phyloP scores from a whole-genome alignment of 1,140 invertebrate species.

The Meloidogyne hapla region DNA sequence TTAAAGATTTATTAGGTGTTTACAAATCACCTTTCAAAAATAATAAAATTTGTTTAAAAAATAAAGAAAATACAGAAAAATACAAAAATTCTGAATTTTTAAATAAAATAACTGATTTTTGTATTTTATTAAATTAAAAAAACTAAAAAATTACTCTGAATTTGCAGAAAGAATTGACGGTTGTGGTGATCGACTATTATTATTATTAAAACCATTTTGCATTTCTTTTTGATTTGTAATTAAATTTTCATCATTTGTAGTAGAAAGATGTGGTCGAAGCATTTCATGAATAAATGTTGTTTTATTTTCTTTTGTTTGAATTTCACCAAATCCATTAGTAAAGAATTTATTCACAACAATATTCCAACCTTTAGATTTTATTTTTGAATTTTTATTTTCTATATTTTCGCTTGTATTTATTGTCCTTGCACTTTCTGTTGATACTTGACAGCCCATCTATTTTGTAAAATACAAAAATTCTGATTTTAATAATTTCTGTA shows the following conservation, averaged over 20 bases:
- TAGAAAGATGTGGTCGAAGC: neutral
- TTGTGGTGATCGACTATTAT: conserved; percentile 8
- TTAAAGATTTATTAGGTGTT: too few relatives aligned
- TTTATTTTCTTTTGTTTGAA: neutral
- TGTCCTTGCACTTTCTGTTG: neutral
- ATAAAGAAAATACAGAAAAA: neutral
- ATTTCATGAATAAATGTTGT: neutral
- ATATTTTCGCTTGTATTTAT: neutral
- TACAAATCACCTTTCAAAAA: too few relatives aligned
- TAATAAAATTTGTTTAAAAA: too few relatives aligned
- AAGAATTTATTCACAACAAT: neutral
- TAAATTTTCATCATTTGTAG: neutral
- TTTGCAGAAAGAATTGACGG: conserved; percentile 24
- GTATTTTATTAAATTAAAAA: neutral
- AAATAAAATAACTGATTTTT: neutral
- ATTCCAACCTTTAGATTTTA: neutral
- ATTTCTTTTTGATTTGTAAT: neutral
- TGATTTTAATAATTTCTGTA: too few relatives aligned
- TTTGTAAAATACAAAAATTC: too few relatives aligned
- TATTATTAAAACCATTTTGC: too few relatives aligned
- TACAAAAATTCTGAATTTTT: neutral
- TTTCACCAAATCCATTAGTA: neutral
- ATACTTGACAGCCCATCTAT: neutral
- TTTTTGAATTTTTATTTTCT: neutral
- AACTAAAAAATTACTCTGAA: conserved; percentile 14